Evolutionary conservation across 2,113 vertebrate genomes (phyloP).

Genomic region (Nyctibius bracteatus): DNA sequence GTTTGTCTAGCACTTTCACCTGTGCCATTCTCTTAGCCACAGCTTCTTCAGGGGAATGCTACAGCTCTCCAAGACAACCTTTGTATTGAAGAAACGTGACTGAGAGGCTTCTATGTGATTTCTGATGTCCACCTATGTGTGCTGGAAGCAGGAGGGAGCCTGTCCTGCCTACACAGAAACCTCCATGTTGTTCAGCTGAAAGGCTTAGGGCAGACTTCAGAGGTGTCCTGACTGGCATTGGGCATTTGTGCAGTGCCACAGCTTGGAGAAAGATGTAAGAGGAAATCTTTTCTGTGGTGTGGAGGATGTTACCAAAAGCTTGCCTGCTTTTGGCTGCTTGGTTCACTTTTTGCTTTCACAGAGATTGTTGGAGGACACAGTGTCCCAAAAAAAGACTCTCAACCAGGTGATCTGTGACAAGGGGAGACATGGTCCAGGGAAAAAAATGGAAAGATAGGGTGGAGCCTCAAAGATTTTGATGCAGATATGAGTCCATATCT

Average conservation of each 20-base stretch:
- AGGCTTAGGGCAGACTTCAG: neutral
- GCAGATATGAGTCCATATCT: neutral
- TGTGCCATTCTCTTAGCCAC: neutral
- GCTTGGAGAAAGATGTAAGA: neutral
- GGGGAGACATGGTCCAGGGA: neutral
- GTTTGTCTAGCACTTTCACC: neutral
- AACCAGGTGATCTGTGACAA: neutral
- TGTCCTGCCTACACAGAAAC: neutral
- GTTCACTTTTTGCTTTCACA: neutral
- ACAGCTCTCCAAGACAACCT: neutral
- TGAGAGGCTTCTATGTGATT: neutral
- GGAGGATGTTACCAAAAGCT: neutral
- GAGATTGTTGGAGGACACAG: neutral
- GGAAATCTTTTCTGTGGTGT: neutral
- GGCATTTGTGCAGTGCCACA: neutral
- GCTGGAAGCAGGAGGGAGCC: neutral
- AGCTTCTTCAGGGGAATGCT: neutral
- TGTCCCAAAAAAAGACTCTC: neutral
- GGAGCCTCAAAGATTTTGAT: neutral
- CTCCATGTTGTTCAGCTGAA: neutral
- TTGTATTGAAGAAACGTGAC: neutral
- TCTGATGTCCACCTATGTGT: neutral
- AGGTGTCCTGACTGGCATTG: neutral
- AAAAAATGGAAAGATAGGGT: neutral
- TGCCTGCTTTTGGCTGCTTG: neutral